Evolutionary conservation across 2,888 invertebrate genomes (phyloP).

Genomic region (Polymixis flavicincta): DNA sequence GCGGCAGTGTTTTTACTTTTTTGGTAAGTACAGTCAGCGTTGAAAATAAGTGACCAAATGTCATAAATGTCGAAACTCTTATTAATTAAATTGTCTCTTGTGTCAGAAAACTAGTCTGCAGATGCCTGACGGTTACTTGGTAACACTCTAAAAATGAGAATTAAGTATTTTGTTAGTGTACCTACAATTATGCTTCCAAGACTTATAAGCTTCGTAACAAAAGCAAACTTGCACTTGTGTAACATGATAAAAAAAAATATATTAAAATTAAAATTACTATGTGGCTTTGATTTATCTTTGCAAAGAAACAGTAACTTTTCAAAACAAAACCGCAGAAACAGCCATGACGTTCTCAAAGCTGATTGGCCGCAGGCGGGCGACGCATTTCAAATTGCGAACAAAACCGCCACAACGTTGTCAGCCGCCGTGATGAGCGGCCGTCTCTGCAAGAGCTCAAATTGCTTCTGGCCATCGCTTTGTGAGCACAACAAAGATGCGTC

Average conservation of each 20-base stretch:
- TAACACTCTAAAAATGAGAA: no score
- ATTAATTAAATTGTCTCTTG: not conserved
- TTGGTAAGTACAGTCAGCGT: not conserved
- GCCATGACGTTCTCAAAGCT: slow-evolving; percentile 49
- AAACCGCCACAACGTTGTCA: slow-evolving; percentile 72
- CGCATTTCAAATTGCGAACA: slow-evolving; percentile 71
- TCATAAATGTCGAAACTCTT: not conserved
- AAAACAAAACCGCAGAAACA: slow-evolving; percentile 48
- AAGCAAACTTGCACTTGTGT: not conserved
- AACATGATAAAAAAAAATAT: no score
- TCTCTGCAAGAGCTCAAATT: slow-evolving; percentile 52
- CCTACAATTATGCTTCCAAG: not conserved
- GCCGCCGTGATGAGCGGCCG: slow-evolving; percentile 68
- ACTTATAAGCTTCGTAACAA: not conserved
- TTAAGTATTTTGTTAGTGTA: no score
- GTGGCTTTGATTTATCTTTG: slow-evolving; percentile 4
- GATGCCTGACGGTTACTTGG: not conserved
- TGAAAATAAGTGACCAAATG: not conserved
- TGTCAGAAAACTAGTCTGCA: not conserved
- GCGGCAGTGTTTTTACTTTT: no score
- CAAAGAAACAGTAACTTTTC: slow-evolving; percentile 49
- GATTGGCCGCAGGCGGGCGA: slow-evolving; percentile 68
- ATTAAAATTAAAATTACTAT: no score
- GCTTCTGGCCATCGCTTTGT: slow-evolving; percentile 69
- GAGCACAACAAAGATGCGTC: slow-evolving; percentile 70